Evolutionary conservation across 2,113 vertebrate genomes (phyloP), one percentile per base, ranked within the genome.

Genomic region (Manacus vitellinus): DNA sequence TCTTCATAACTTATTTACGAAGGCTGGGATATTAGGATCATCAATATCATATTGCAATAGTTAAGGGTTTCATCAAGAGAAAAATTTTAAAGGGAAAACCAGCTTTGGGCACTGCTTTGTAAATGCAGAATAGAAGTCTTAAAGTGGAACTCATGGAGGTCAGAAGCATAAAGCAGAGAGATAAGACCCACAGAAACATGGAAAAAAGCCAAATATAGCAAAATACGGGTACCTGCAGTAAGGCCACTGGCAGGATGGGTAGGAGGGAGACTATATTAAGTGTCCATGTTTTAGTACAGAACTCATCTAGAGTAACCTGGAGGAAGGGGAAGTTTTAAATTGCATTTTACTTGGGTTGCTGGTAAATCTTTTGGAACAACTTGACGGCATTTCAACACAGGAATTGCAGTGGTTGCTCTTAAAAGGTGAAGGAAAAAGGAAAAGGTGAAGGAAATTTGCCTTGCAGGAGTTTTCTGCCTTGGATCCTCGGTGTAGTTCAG

Each of bases 1-100:
- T 62, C 61, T 37, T 70, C 37, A 51, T 80, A 86, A 88, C 23
- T 88, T 86, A 94, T 93, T 95, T 91, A 77, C 63, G 52, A 92
- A 41, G 46, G 18, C 3, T 76, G 68, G 37, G 86, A 63, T 96
- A 92, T 63, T 94, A 52, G 71, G 73, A 62, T 89, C 70, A 47
- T 86, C 35, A 20, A 20, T 92, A 91, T 56, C 39, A 24, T 27
- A 15, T 16, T 84, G 73, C 23, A 71, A 63, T 58, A 80, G 65
- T 84, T 94, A 62, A 81, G 24, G 15, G 23, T 81, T 92, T 81
- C 56, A 71, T 74, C 47, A 78, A 58, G 68, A 81, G 52, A 86
- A 73, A 90, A 90, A 58, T 70, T 41, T 37, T 28, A 83, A 74
- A 74, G 43, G 39, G 49, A 58, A 83, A 84, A 35, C 1, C 20